Evolutionary conservation across 1,140 invertebrate species (phyloP).

Genomic region (Colletes latitarsis): DNA sequence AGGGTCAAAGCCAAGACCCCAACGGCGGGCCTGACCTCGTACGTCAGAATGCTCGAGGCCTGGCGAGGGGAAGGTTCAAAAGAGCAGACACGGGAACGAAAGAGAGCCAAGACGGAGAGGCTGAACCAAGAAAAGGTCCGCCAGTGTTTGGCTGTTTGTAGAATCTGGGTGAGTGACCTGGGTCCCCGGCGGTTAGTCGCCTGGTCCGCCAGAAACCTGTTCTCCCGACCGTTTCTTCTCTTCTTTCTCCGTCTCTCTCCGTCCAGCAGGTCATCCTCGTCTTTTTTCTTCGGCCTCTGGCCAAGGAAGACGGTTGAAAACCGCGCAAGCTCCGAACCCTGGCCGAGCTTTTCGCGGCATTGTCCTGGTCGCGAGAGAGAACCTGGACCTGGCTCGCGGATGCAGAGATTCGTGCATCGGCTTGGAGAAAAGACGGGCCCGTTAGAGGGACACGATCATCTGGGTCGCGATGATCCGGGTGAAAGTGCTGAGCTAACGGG

Average conservation of each 20-base stretch:
- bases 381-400: constrained; percentile 18
- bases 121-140: constrained; percentile 38
- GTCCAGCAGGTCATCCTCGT: constrained; percentile 3
- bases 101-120: constrained; percentile 9
- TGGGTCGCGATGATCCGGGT: constrained; percentile 68
- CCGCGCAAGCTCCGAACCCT: constrained; percentile 36
- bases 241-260: constrained; percentile 6
- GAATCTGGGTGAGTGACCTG: constrained; percentile 80
- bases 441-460: constrained; percentile 66
- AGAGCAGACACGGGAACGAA: not conserved
- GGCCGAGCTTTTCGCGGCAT: constrained; percentile 47
- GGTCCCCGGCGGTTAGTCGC: constrained; percentile 61
- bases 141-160: constrained; percentile 76
- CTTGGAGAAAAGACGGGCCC: constrained; percentile 29
- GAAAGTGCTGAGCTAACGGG: constrained; percentile 65
- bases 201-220: constrained; percentile 68
- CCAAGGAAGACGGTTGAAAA: constrained; percentile 38
- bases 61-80: constrained; percentile 15
- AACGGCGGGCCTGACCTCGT: constrained; percentile 37
- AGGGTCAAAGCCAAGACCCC: constrained; percentile 30
- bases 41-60: constrained; percentile 45
- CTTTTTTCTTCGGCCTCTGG: constrained; percentile 37
- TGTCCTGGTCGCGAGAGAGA: constrained; percentile 35
- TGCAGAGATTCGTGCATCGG: constrained; percentile 8
- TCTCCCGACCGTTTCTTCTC: constrained; percentile 59